A percentile compares a stretch with the other conserved stretches of the same genome.
Conservation (phyloP, 2,113 vertebrate genomes). For the Eidolon helvum region DNA sequence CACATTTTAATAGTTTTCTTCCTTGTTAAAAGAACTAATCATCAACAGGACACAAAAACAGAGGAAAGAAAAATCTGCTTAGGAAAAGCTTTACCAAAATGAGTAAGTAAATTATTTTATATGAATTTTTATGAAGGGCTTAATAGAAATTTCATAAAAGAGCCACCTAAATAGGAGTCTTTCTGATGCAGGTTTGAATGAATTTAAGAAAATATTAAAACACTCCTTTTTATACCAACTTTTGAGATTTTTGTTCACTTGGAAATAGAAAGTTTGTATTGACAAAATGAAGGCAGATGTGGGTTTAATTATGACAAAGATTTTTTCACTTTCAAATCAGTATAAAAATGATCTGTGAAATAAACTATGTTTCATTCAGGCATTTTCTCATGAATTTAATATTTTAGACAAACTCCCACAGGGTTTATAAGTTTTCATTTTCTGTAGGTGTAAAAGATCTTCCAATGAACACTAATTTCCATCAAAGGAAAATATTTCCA, state of each 20-base stretch:
- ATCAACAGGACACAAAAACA: background rate
- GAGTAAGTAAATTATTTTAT: background rate
- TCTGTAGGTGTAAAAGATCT: conserved; percentile 35
- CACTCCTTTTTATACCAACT: background rate
- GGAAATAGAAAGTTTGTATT: background rate
- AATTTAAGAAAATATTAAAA: background rate
- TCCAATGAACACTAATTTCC: background rate
- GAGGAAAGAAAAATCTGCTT: background rate
- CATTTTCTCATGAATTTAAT: conserved; percentile 31
- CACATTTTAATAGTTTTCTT: conserved; percentile 1
- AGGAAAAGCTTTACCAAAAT: background rate
- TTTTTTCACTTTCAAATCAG: background rate
- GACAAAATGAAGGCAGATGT: background rate
- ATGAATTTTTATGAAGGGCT: background rate
- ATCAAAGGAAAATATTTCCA: conserved; percentile 59
- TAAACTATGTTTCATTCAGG: conserved; percentile 25
- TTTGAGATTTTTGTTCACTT: background rate
- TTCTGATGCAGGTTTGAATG: background rate
- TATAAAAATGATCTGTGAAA: conserved; percentile 14
- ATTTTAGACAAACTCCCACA: background rate
- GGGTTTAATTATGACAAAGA: background rate
- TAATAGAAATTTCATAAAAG: background rate
- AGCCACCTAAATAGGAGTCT: background rate
- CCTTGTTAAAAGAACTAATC: background rate
- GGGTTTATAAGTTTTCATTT: conserved; percentile 18